A percentile compares a stretch with the other conserved stretches of the same genome.
Conservation (phyloP, 1,140 invertebrate species). For the Penaeus chinensis region DNA sequence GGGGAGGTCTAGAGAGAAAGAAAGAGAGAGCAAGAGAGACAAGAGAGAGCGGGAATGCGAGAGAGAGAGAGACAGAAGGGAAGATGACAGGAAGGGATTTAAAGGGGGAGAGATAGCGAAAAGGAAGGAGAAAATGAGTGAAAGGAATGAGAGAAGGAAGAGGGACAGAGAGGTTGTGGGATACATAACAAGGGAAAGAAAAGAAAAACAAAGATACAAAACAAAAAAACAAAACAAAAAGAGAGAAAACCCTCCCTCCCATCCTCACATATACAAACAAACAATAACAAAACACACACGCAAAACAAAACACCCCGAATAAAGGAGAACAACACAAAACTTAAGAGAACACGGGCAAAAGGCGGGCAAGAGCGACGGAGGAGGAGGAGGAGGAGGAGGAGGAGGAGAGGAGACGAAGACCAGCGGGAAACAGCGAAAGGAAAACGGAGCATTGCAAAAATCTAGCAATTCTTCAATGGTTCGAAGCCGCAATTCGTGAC, state of each 20-base stretch:
- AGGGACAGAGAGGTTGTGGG: background rate
- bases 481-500: constrained; percentile 24
- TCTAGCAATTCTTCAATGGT: constrained; percentile 27
- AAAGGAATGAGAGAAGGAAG: background rate
- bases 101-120: background rate
- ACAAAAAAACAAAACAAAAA: no score
- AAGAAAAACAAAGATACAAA: no score
- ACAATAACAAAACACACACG: background rate
- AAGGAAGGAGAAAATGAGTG: background rate
- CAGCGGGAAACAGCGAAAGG: background rate
- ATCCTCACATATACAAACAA: background rate
- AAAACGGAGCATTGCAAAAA: background rate
- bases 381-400: background rate
- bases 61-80: background rate
- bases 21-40: constrained; percentile 20
- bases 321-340: background rate
- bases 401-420: background rate
- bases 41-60: background rate
- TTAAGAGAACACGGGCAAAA: background rate
- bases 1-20: background rate
- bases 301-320: background rate
- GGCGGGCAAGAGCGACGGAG: background rate
- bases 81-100: background rate
- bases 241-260: background rate
- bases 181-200: no score